phyloP scores from a whole-genome alignment of 2,888 invertebrate genomes.

The Cosmorhoe ocellata region DNA sequence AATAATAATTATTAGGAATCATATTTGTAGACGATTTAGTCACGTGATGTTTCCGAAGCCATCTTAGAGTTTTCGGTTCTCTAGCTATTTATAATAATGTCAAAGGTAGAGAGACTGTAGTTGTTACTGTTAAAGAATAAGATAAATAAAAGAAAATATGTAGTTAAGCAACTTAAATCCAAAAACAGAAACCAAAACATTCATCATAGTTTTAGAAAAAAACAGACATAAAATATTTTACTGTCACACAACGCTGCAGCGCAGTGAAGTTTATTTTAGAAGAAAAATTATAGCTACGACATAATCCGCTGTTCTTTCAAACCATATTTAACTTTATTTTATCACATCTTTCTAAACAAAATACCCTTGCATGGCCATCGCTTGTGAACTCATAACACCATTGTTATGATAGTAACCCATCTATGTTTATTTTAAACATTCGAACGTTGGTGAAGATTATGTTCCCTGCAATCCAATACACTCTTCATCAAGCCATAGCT shows the following conservation, averaged over 20 bases:
- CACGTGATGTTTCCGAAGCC: too few species aligned
- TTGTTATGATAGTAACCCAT: slow-evolving; percentile 72
- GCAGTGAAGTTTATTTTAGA: slow-evolving; percentile 13
- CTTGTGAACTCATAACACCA: slow-evolving; percentile 70
- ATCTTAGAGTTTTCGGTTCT: too few species aligned
- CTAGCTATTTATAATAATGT: too few species aligned
- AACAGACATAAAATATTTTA: slow-evolving; percentile 10
- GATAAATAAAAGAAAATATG: not conserved
- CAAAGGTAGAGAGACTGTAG: too few species aligned
- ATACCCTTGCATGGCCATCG: slow-evolving; percentile 28
- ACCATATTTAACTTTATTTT: slow-evolving; percentile 16
- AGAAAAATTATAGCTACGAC: slow-evolving; percentile 4
- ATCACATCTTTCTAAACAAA: slow-evolving; percentile 14
- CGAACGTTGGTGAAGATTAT: slow-evolving; percentile 58
- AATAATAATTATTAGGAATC: too few species aligned
- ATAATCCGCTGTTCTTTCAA: slow-evolving; percentile 10
- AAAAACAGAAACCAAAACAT: not conserved
- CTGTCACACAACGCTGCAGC: slow-evolving; percentile 6
- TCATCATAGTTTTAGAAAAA: slow-evolving; percentile 8
- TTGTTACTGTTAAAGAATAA: too few species aligned
- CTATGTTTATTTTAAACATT: slow-evolving; percentile 75
- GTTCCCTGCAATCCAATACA: slow-evolving; percentile 61
- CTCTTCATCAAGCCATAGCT: slow-evolving; percentile 26
- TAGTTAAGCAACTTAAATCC: not conserved
- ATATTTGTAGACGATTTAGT: too few species aligned